A percentile compares a stretch with the other conserved stretches of the same genome.
These are phyloP conservation scores for Sinosuthora webbiana DNA, from an alignment of 2,113 vertebrate genomes.

Conservation along the genomic window DNA sequence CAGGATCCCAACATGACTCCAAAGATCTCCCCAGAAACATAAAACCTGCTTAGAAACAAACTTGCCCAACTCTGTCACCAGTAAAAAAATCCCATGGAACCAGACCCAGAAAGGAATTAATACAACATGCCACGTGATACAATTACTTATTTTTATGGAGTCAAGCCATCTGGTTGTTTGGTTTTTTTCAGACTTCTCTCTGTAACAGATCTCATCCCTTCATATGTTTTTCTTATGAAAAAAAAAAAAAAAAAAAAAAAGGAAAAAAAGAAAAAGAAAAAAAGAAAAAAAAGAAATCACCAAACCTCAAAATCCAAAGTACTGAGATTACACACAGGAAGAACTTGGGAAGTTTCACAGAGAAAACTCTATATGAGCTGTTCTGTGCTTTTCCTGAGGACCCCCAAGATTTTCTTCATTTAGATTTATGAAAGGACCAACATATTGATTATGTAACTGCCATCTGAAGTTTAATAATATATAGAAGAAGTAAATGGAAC, in stretches of 20 bases:
- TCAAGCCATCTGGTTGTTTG: background rate
- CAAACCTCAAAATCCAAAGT: background rate
- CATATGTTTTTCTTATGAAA: background rate
- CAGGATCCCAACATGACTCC: background rate
- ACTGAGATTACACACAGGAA: background rate
- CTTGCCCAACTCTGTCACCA: background rate
- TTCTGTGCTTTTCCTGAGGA: background rate
- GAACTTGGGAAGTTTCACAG: background rate
- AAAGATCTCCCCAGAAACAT: background rate
- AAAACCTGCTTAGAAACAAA: background rate
- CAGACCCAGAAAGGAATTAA: background rate
- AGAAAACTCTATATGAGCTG: background rate
- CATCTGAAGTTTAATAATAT: constrained; percentile 66
- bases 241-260: background rate
- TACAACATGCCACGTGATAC: background rate
- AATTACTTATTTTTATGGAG: constrained; percentile 14
- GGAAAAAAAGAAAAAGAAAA: background rate
- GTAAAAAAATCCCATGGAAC: background rate
- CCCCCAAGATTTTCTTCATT: constrained; percentile 49
- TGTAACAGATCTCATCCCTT: background rate
- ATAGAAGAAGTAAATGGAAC: constrained; percentile 60
- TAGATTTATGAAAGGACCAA: constrained; percentile 59
- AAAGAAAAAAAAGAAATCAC: background rate
- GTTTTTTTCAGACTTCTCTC: background rate
- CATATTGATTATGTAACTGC: constrained; percentile 69